A percentile compares a stretch with the other conserved stretches of the same genome.
Conservation (phyloP, 1,140 invertebrate genomes). For the Plodia interpunctella region DNA sequence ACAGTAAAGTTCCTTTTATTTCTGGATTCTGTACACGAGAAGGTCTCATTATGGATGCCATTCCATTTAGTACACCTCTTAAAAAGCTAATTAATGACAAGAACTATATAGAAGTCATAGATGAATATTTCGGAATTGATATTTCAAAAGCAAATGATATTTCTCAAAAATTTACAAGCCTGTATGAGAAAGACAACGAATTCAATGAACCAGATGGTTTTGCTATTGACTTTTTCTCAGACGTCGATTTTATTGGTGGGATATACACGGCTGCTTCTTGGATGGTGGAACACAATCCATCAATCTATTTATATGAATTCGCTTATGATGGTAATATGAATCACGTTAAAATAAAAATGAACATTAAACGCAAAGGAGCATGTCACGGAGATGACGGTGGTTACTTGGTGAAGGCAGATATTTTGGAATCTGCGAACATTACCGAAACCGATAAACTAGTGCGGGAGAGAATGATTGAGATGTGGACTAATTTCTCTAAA, state of each 20-base stretch:
- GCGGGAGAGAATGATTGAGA: slow-evolving; percentile 49
- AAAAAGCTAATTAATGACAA: slow-evolving; percentile 43
- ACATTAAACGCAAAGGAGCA: slow-evolving; percentile 49
- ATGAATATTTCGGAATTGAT: slow-evolving; percentile 40
- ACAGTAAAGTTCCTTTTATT: slow-evolving; percentile 64
- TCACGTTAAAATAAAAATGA: slow-evolving; percentile 49
- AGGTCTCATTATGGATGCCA: slow-evolving; percentile 47
- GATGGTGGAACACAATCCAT: slow-evolving; percentile 49
- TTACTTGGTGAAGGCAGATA: slow-evolving; percentile 47
- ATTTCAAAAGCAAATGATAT: slow-evolving; percentile 38
- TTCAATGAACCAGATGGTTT: slow-evolving; percentile 47
- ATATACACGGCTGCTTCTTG: slow-evolving; percentile 45
- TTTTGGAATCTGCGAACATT: slow-evolving; percentile 30
- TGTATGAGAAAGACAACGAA: slow-evolving; percentile 39
- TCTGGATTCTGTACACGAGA: slow-evolving; percentile 60
- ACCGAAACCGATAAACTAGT: slow-evolving; percentile 50
- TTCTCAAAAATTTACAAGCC: slow-evolving; percentile 44
- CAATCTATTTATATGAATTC: slow-evolving; percentile 69
- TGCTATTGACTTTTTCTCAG: slow-evolving; percentile 63
- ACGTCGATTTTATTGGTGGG: slow-evolving; percentile 63
- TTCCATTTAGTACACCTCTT: background rate
- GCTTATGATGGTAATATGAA: slow-evolving; percentile 64
- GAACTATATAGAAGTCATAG: slow-evolving; percentile 43
- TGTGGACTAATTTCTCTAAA: slow-evolving; percentile 77
- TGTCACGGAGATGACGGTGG: slow-evolving; percentile 65